Base-by-base conservation (phyloP, 2,888 invertebrate species). In the Unio delphinus region DNA sequence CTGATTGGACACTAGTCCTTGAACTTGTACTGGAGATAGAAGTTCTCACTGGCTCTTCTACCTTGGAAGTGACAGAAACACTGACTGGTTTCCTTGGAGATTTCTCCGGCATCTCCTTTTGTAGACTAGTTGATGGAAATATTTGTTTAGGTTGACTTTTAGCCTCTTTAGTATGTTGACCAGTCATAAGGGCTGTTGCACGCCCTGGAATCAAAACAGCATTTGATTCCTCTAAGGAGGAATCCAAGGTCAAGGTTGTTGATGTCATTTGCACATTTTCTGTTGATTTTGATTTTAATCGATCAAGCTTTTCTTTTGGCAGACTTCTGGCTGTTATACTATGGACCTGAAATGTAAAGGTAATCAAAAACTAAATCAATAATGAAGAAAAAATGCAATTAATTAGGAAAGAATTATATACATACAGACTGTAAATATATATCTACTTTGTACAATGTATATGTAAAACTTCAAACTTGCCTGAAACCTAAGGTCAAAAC, bases 311-410 rank as follows among this genome's bases (percentile, higher is more conserved):
- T 30, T 80, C 80, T 76, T 84, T 85, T 3, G 84, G 78, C n/a
- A 84, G 76, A 75, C 78, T 81, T 61, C 86, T 74, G 3, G 84
- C 86, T 20, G 86, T 85, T 67, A 86, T 86, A 69, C 86, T 86
- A 72, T 85, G 84, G 55, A 86, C 74, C 86, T 86, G 77, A 3
- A 75, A 80, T 61, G 23, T 59, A 56, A 4, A 58, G 28, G 18
- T 26, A 60, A 34, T 34, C 34, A 34, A 64, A 58, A 58, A 17
- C 17, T 23, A 59, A 23, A 26, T 59, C 15, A 3, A 59, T 59
- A 26, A 23, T 59, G 15, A 26, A 23, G 26, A 2, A 11, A 11
- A 26, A 59, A 23, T 59, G 26, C 18, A 4, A 3, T 58, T 23
- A 59, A 59, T 23, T 15, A 15, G 18, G 3, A 15, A 45, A 45